These are phyloP conservation scores for Sphyrna mokarran DNA, from an alignment of 2,113 vertebrate species.

Conservation along the genomic window DNA sequence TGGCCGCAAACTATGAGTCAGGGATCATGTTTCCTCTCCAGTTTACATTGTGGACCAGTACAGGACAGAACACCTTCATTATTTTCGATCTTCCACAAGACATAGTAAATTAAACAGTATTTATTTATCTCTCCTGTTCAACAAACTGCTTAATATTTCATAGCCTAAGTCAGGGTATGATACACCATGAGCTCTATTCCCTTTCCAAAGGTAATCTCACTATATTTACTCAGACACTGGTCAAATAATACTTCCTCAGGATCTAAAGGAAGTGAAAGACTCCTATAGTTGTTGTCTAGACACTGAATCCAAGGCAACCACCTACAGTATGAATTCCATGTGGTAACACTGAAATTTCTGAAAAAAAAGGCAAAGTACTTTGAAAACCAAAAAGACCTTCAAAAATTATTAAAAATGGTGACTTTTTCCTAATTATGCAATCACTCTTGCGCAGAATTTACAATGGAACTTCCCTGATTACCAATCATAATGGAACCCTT, in stretches of 20 bases:
- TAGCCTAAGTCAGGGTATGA: background rate
- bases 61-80: background rate
- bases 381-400: background rate
- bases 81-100: background rate
- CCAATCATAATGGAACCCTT: background rate
- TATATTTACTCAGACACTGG: background rate
- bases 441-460: background rate
- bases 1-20: background rate
- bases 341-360: background rate
- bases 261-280: background rate
- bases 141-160: background rate
- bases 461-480: background rate
- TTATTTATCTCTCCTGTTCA: background rate
- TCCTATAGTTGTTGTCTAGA: background rate
- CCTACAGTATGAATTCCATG: background rate
- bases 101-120: background rate
- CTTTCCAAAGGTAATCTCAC: background rate
- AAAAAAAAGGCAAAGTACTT: background rate
- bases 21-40: background rate
- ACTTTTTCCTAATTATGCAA: background rate
- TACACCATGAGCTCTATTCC: background rate
- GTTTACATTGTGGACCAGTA: background rate
- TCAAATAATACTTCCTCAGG: background rate
- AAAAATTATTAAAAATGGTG: background rate
- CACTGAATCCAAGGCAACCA: background rate